Evolutionary conservation across 1,140 invertebrate genomes (phyloP).

Genomic region (Caenorhabditis inopinata): DNA sequence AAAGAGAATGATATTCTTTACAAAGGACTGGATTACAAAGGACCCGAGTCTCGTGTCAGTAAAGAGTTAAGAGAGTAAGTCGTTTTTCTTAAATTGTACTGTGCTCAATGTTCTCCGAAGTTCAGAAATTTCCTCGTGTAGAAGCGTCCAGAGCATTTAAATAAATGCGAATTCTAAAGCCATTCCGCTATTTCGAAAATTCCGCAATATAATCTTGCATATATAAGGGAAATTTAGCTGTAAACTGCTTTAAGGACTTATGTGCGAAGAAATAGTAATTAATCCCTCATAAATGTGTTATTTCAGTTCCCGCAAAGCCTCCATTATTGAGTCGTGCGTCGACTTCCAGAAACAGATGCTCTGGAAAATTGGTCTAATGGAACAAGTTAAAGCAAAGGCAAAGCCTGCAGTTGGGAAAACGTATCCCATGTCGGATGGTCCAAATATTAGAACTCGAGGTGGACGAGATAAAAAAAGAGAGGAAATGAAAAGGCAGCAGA

Average conservation of each 20-base stretch:
- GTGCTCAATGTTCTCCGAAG: no score
- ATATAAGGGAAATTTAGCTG: no score
- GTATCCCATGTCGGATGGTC: neutral
- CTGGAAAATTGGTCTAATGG: constrained; percentile 11
- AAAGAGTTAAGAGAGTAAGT: neutral
- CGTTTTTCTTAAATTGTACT: no score
- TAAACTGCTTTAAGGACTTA: no score
- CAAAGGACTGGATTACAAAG: neutral
- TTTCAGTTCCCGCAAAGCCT: constrained; percentile 17
- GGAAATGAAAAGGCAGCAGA: neutral
- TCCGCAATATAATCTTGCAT: no score
- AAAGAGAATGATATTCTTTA: constrained; percentile 1
- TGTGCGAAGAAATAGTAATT: no score
- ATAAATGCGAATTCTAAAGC: no score
- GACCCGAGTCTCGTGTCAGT: neutral
- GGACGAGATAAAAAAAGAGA: constrained; percentile 9
- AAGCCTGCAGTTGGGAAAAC: neutral
- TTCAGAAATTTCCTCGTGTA: no score
- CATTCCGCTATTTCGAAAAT: no score
- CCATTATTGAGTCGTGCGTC: constrained; percentile 7
- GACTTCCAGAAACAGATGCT: constrained; percentile 7
- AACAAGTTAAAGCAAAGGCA: neutral
- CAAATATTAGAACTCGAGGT: neutral
- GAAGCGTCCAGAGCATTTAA: no score
- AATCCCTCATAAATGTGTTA: neutral